Base-by-base conservation (phyloP, 1,140 invertebrate species). In the Piezodorus guildinii region DNA sequence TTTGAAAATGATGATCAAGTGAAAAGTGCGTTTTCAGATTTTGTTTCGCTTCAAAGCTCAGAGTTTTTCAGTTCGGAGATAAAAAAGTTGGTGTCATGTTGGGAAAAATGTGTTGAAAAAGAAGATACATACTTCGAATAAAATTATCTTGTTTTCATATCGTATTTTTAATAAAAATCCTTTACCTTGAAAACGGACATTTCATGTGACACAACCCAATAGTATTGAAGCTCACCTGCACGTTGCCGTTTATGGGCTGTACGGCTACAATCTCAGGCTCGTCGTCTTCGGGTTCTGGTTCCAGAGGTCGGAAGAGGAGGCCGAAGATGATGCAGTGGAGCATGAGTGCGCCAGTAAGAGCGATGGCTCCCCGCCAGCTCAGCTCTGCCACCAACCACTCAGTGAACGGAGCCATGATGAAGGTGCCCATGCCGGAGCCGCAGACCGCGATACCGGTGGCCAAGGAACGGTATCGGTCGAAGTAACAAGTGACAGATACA, bases 371-470 rank as follows among this genome's bases (percentile, higher is more conserved):
- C 56, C 69, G 67, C 74, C 73, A 75, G 21, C 61, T 62, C 56
- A 66, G 71, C 0, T 72, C 68, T 12, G 62, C 49, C 15, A 91
- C 80, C 10, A 92, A 74, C 51, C 73, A 74, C 65, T 83, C 79
- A n/a, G 84, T 85, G 3, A 91, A 75, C 0, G 90, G 89, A 1
- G 90, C 85, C 70, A 93, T 87, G 2, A 91, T 73, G 71, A 92
- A 87, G 16, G 89, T 93, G 17, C 91, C 91, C 16, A 94, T 79
- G 4, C 91, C 91, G 6, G 92, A 94, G 3, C 94, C 94, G 70
- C 93, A 96, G 0, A 97, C 93, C 0, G 94, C 94, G 25, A 98
- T 94, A 3, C 88, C 87, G 1, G 93, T 96, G 3, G 94, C 94
- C 65, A 96, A 78, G 5, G 93, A 93, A 62, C 94, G 80, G 67